phyloP scores from a whole-genome alignment of 2,797 vertebrate species.

The Lateolabrax maculatus region DNA sequence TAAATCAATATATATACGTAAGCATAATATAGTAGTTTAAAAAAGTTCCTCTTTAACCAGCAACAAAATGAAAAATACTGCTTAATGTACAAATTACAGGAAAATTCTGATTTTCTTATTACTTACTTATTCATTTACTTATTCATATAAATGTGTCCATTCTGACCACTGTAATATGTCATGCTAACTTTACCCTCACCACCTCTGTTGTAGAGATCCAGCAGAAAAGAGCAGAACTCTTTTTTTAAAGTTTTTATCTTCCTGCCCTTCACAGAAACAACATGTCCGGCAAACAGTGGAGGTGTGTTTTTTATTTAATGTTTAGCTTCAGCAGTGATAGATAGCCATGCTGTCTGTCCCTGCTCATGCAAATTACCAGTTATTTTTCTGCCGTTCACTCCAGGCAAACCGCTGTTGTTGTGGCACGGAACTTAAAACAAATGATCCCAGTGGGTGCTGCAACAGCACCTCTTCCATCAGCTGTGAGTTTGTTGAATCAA shows the following conservation, averaged over 20 bases:
- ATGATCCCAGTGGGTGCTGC: constrained; percentile 1
- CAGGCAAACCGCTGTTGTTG: constrained; percentile 21
- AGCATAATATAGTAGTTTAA: neutral
- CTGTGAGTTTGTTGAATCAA: neutral
- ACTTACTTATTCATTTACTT: no score
- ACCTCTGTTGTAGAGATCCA: neutral
- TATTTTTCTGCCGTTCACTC: constrained; percentile 14
- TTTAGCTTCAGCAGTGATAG: constrained; percentile 4
- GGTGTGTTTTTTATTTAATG: constrained; percentile 7
- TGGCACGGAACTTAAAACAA: constrained; percentile 1
- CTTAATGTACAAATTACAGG: neutral
- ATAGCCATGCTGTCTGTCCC: neutral
- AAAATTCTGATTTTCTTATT: neutral
- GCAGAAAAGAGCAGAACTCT: no score
- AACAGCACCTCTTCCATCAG: neutral
- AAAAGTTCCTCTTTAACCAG: neutral
- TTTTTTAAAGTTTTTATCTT: neutral
- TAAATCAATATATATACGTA: neutral
- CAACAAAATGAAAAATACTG: neutral
- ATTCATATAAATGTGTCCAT: neutral
- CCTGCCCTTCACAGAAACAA: neutral
- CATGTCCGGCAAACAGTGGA: neutral
- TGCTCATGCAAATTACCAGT: constrained; percentile 18
- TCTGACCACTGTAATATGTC: neutral
- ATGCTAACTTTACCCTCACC: neutral